Evolutionary conservation across 1,140 invertebrate genomes (phyloP).

Genomic region (Drosophila triauraria): DNA sequence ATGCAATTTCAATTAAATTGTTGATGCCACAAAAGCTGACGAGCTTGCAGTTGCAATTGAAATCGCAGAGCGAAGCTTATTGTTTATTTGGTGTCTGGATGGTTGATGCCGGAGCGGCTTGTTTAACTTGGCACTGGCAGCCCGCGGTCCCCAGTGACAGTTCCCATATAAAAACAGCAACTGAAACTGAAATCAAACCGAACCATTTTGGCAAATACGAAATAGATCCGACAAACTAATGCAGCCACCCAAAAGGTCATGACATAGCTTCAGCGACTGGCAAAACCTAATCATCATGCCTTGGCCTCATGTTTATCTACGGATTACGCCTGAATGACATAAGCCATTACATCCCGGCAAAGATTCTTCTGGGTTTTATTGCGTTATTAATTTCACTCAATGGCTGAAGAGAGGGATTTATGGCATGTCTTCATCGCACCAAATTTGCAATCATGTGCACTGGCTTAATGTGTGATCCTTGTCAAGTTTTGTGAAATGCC

Average conservation of each 20-base stretch:
- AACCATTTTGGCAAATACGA: not conserved
- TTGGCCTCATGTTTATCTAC: constrained; percentile 21
- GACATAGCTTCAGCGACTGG: not conserved
- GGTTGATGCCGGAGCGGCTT: constrained; percentile 2
- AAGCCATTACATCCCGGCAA: constrained; percentile 1
- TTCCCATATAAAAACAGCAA: constrained; percentile 23
- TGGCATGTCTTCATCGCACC: constrained; percentile 3
- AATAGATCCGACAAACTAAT: not conserved
- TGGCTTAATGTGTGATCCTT: not conserved
- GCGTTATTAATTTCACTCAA: constrained; percentile 32
- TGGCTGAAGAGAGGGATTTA: constrained; percentile 6
- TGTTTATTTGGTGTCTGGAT: constrained; percentile 44
- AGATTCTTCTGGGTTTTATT: constrained; percentile 16
- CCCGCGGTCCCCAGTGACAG: constrained; percentile 15
- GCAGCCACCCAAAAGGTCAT: not conserved
- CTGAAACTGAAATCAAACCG: constrained; percentile 10
- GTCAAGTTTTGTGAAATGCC: not conserved
- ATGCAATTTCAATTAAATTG: constrained; percentile 82
- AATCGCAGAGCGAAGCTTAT: constrained; percentile 51
- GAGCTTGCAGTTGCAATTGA: constrained; percentile 45
- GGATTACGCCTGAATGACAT: constrained; percentile 39
- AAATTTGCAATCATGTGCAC: constrained; percentile 10
- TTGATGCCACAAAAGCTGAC: constrained; percentile 46
- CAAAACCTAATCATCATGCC: not conserved
- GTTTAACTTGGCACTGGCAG: constrained; percentile 25